Evolutionary conservation across 2,888 invertebrate species (phyloP).

Genomic region (Apodemia duryi): DNA sequence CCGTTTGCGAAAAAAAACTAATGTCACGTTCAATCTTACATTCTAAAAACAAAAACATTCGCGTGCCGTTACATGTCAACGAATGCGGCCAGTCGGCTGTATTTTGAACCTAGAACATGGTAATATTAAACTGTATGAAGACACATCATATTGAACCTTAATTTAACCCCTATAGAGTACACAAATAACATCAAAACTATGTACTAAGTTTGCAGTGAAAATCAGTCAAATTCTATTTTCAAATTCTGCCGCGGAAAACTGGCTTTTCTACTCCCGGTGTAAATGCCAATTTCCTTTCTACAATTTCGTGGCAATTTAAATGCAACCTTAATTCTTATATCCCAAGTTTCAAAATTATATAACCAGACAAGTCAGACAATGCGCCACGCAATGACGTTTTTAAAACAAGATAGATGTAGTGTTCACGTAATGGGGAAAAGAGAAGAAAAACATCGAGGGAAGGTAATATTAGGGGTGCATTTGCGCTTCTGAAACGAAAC

Average conservation of each 20-base stretch:
- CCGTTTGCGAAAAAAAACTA: conserved; percentile 38
- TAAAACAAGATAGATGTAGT: conserved; percentile 47
- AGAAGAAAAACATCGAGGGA: conserved; percentile 48
- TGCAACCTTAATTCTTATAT: conserved; percentile 37
- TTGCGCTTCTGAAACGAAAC: conserved; percentile 52
- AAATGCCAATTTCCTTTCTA: conserved; percentile 75
- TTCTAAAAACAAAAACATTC: conserved; percentile 60
- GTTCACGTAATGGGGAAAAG: conserved; percentile 40
- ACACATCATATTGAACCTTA: conserved; percentile 40
- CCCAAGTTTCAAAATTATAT: conserved; percentile 41
- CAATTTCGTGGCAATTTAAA: conserved; percentile 34
- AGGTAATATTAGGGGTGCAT: conserved; percentile 64
- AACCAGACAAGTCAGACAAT: conserved; percentile 54
- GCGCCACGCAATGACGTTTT: conserved; percentile 78
- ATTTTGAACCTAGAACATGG: conserved; percentile 51
- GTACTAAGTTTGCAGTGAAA: conserved; percentile 42
- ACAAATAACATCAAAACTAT: conserved; percentile 31
- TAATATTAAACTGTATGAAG: conserved; percentile 33
- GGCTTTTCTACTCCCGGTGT: conserved; percentile 72
- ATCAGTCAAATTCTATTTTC: conserved; percentile 65
- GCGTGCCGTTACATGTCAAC: conserved; percentile 72
- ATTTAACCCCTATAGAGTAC: conserved; percentile 26
- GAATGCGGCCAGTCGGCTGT: conserved; percentile 61
- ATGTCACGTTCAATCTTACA: conserved; percentile 48
- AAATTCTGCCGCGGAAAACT: conserved; percentile 72